These are phyloP conservation scores for Xiphophorus hellerii DNA, from an alignment of 2,113 vertebrate species.

Conservation along the genomic window DNA sequence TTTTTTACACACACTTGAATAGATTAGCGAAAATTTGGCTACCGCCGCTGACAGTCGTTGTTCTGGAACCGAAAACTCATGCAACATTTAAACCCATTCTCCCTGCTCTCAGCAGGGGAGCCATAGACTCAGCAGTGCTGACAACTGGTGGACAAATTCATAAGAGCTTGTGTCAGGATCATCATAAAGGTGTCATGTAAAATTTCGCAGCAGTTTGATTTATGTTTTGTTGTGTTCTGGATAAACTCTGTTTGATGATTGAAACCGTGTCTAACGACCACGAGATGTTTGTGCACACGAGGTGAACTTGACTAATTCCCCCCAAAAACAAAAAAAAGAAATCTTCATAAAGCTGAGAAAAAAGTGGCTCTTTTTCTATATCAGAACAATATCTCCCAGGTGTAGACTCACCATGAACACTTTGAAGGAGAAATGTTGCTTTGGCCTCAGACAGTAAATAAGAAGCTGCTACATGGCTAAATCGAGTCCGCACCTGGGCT, in stretches of 20 bases:
- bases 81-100: conserved; percentile 8
- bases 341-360: too few relatives aligned
- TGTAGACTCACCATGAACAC: too few relatives aligned
- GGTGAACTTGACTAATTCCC: not conserved
- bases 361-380: too few relatives aligned
- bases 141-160: conserved; percentile 38
- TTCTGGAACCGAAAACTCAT: conserved; percentile 41
- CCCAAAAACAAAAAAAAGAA: too few relatives aligned
- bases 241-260: conserved; percentile 6
- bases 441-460: too few relatives aligned
- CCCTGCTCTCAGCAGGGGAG: conserved; percentile 26
- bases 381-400: too few relatives aligned
- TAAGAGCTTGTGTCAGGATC: conserved; percentile 29
- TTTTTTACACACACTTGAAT: conserved; percentile 34
- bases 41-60: conserved; percentile 42
- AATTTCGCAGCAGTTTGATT: conserved; percentile 13
- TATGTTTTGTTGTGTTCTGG: conserved; percentile 8
- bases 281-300: not conserved
- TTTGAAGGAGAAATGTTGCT: too few relatives aligned
- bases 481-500: too few relatives aligned
- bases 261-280: not conserved
- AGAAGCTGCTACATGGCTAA: too few relatives aligned
- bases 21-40: conserved; percentile 28
- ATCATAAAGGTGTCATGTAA: conserved; percentile 18
- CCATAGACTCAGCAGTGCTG: conserved; percentile 32